Conservation (phyloP, 1,140 invertebrate genomes). For the Daktulosphaira vitifoliae region DNA sequence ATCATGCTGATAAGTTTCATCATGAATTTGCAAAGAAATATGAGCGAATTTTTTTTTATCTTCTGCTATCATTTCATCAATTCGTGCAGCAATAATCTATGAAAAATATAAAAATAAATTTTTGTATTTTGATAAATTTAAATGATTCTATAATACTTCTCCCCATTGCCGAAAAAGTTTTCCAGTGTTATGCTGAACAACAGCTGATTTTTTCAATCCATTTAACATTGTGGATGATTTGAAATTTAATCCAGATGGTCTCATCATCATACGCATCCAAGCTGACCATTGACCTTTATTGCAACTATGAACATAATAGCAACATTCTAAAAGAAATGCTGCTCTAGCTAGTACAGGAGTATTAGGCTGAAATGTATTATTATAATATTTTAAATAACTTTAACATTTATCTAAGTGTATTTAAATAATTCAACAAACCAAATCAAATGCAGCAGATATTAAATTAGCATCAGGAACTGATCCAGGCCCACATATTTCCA, state of each 20-base stretch:
- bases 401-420: no score
- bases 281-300: conserved; percentile 96
- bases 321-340: conserved; percentile 84
- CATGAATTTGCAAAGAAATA: conserved; percentile 59
- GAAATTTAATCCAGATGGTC: conserved; percentile 59
- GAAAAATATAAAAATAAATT: no score
- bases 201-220: conserved; percentile 60
- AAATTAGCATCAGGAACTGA: conserved; percentile 90
- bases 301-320: conserved; percentile 92
- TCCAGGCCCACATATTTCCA: conserved; percentile 92
- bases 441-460: conserved; percentile 86
- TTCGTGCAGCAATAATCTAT: conserved; percentile 69
- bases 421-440: no score
- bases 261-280: conserved; percentile 83
- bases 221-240: conserved; percentile 44
- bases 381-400: background rate
- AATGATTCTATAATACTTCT: conserved; percentile 53
- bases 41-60: conserved; percentile 63
- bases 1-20: conserved; percentile 76
- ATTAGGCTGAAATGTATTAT: conserved; percentile 60
- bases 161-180: conserved; percentile 97
- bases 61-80: conserved; percentile 73
- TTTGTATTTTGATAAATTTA: conserved; percentile 2
- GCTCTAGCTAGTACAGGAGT: conserved; percentile 87
- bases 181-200: conserved; percentile 83